Conservation (phyloP, 2,888 invertebrate species). For the Deroplatys truncata region DNA sequence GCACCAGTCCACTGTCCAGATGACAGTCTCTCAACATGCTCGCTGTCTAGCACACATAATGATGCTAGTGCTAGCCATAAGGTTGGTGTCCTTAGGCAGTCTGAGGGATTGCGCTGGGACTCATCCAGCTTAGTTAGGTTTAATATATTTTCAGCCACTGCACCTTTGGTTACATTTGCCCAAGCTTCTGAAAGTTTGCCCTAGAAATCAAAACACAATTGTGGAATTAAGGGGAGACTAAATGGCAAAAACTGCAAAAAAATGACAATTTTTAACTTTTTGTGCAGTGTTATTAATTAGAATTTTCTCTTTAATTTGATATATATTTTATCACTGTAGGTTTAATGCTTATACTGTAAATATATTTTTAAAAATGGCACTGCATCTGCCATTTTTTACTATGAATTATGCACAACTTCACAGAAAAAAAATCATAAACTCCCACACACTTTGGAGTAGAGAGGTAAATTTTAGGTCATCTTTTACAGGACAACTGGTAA, state of each 20-base stretch:
- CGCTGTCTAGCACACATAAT: constrained; percentile 85
- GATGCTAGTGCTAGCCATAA: constrained; percentile 92
- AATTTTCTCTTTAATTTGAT: too few relatives aligned
- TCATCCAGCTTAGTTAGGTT: constrained; percentile 79
- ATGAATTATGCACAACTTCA: neutral
- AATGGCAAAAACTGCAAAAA: too few relatives aligned
- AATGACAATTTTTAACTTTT: too few relatives aligned
- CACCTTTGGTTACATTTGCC: constrained; percentile 82
- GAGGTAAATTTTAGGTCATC: too few relatives aligned
- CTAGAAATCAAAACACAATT: constrained; percentile 47
- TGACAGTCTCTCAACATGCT: constrained; percentile 78
- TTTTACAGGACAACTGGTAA: too few relatives aligned
- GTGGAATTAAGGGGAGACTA: neutral
- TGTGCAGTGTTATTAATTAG: too few relatives aligned
- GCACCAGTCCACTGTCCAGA: constrained; percentile 75
- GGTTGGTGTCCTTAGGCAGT: constrained; percentile 77
- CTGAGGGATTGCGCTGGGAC: constrained; percentile 64
- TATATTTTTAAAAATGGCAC: too few relatives aligned
- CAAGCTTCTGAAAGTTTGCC: constrained; percentile 81
- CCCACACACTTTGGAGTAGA: neutral
- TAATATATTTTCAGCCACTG: constrained; percentile 81
- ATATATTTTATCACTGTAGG: too few relatives aligned
- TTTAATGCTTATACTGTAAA: too few relatives aligned
- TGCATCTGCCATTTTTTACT: too few relatives aligned
- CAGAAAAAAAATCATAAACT: neutral